Evolutionary conservation across 2,888 invertebrate species (phyloP), one percentile per base, ranked within the genome.

Genomic region (Cremastobaeus sp.): DNA sequence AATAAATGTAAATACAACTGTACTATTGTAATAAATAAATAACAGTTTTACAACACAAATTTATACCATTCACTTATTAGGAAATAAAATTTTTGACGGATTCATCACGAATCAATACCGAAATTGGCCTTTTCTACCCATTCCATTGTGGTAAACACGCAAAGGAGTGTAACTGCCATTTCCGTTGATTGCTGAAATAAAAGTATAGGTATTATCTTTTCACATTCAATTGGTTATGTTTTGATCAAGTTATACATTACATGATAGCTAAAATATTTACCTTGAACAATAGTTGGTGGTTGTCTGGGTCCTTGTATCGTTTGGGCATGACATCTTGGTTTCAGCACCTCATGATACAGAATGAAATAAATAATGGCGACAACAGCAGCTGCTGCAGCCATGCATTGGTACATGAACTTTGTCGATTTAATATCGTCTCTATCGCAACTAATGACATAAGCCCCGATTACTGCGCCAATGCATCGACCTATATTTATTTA

Each of bases 121-220:
- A 89, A 94, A 95, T 85, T 94, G 94, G 71, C 94, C 94, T 88
- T 94, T 94, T 84, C 92, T 91, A 74, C 93, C 94, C 82, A 93
- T 90, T 82, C 93, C 93, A 83, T 95, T 94, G 88, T 95, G 94
- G 83, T 95, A 95, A 8, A 95, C 94, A 79, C 94, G 89, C 84
- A 95, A 90, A 0, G 94, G 94, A 11, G 94, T 93, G 84, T 95
- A 95, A 74, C 91, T 92, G 54, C 94, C 93, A 81, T 92, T 93
- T 17, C 90, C 88, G 83, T 92, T 92, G 86, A 92, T 89, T 76
- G 91, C 93, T 93, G 88, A 32, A 89, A 89, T 60, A 73, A 76
- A 81, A 79, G 76, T 20, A n/a, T n/a, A n/a, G n/a, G n/a, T 45
- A 15, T 41, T 14, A 74, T 45, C 37, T 17, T 28, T 28, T 17